These are phyloP conservation scores for Kryptolebias ocellatus DNA, from an alignment of 2,797 vertebrate genomes.

Conservation along the genomic window DNA sequence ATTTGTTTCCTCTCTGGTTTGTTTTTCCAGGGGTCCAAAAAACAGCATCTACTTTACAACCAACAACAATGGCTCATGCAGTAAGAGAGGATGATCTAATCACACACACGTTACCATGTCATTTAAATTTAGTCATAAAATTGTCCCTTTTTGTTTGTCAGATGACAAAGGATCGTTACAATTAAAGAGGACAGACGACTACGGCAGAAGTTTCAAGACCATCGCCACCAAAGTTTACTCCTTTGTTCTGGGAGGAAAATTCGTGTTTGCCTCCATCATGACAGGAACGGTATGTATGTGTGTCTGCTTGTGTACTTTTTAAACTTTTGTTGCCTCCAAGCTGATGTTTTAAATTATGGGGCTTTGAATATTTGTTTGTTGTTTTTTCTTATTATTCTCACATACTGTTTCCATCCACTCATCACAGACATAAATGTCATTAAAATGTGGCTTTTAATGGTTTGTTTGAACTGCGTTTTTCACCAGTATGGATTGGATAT, in stretches of 20 bases:
- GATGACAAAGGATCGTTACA: conserved; percentile 87
- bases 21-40: conserved; percentile 82
- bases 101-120: neutral
- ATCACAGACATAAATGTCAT: no score
- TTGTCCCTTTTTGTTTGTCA: conserved; percentile 47
- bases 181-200: conserved; percentile 86
- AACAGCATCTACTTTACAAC: conserved; percentile 90
- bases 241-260: conserved; percentile 91
- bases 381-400: no score
- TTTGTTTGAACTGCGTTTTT: no score
- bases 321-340: neutral
- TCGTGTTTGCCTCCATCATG: conserved; percentile 94
- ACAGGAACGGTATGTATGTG: conserved; percentile 82
- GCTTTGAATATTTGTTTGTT: no score
- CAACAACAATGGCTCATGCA: conserved; percentile 89
- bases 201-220: conserved; percentile 85
- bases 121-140: neutral
- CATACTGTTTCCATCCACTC: no score
- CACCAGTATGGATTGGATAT: no score
- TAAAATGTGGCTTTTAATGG: no score
- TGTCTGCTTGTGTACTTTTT: neutral
- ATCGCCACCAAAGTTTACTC: conserved; percentile 90
- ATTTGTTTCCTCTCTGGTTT: conserved; percentile 4
- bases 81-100: conserved; percentile 81
- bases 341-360: no score